These are phyloP conservation scores for Rhinoderma darwinii DNA, from an alignment of 2,113 vertebrate genomes.

Conservation along the genomic window DNA sequence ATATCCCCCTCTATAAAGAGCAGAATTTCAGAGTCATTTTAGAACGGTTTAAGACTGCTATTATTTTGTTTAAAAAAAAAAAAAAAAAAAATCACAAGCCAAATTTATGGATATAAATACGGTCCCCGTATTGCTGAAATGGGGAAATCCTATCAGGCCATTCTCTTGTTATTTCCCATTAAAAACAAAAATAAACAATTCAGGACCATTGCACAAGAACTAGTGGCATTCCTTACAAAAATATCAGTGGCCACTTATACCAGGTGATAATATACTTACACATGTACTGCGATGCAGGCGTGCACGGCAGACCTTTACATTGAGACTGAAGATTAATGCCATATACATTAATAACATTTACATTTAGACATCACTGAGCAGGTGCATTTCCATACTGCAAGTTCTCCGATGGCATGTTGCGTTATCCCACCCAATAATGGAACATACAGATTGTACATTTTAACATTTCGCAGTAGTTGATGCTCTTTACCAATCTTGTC, in stretches of 20 bases:
- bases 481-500: not conserved
- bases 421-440: not conserved
- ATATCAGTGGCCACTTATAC: not conserved
- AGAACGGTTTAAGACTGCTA: not conserved
- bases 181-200: conserved; percentile 3
- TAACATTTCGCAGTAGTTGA: not conserved
- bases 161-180: not conserved
- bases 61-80: no score
- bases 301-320: not conserved
- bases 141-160: not conserved
- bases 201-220: not conserved
- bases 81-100: not conserved
- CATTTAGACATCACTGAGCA: conserved; percentile 9
- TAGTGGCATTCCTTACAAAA: conserved; percentile 23
- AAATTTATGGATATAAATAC: not conserved
- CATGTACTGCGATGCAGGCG: not conserved
- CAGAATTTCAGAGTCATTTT: not conserved
- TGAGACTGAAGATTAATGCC: not conserved
- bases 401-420: not conserved
- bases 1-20: not conserved
- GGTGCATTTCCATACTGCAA: not conserved
- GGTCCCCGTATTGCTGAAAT: not conserved
- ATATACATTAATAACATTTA: not conserved
- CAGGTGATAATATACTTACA: not conserved
- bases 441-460: not conserved